Evolutionary conservation across 2,113 vertebrate species (phyloP).

Genomic region (Vicugna pacos): DNA sequence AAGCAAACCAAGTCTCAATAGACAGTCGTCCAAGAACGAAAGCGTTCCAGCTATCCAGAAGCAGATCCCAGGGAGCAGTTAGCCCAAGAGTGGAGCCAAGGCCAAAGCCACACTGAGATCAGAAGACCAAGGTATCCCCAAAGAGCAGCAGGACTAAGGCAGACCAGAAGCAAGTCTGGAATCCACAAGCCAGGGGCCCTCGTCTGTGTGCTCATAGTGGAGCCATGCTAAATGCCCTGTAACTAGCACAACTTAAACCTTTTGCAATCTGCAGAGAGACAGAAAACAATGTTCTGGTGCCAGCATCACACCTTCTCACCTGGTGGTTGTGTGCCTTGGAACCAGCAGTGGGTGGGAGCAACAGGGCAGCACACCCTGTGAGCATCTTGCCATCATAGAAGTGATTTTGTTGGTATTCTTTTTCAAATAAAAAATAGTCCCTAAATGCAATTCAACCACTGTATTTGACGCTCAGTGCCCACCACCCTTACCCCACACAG

Average conservation of each 20-base stretch:
- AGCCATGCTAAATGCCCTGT: neutral
- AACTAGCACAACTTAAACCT: neutral
- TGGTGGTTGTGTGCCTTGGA: rapidly evolving
- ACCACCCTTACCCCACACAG: too few species aligned
- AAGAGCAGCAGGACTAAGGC: neutral
- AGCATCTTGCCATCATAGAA: neutral
- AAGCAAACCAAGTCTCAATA: neutral
- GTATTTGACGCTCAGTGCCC: neutral
- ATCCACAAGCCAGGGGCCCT: neutral
- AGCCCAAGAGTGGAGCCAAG: neutral
- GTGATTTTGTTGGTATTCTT: neutral
- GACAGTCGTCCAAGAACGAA: neutral
- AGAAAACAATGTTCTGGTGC: neutral
- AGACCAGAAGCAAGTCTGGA: neutral
- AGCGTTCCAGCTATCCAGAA: neutral
- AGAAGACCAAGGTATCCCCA: neutral
- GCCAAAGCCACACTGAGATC: neutral
- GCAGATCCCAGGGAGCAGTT: neutral
- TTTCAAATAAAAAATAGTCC: neutral
- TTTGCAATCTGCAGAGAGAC: neutral
- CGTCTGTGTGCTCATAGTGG: neutral
- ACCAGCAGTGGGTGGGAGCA: neutral
- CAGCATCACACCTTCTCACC: neutral
- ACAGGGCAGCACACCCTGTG: neutral
- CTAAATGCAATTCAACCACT: neutral